Evolutionary conservation across 2,888 invertebrate genomes (phyloP).

Genomic region (Linyphia triangularis): DNA sequence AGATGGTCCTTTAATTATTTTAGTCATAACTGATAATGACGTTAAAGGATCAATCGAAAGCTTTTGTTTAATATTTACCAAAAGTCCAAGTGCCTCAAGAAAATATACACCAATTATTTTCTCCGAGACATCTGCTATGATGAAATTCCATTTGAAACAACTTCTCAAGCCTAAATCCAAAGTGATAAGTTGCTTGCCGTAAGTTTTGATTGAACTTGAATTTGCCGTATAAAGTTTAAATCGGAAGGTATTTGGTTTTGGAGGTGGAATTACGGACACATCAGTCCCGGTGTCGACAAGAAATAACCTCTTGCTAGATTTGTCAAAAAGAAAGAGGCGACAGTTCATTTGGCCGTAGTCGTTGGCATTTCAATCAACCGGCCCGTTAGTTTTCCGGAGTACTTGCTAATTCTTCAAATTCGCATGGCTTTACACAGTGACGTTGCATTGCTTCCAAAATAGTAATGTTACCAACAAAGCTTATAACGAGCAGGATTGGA

Average conservation of each 20-base stretch:
- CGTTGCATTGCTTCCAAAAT: too few species aligned
- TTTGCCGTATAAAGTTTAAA: neutral
- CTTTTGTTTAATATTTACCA: neutral
- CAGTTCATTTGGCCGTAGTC: too few species aligned
- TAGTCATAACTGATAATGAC: neutral
- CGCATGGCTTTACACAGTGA: too few species aligned
- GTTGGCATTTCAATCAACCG: neutral
- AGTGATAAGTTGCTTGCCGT: neutral
- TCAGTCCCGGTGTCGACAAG: neutral
- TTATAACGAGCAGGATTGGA: too few species aligned
- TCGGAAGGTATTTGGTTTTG: neutral
- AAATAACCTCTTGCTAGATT: neutral
- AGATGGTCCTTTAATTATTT: neutral
- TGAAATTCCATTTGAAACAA: constrained; percentile 1
- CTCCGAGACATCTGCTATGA: neutral
- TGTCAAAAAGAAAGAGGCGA: neutral
- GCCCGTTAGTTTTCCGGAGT: neutral
- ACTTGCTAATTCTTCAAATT: neutral
- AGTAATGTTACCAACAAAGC: too few species aligned
- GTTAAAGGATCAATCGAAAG: constrained; percentile 5
- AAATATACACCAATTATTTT: neutral
- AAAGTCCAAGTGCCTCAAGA: neutral
- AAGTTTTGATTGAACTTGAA: neutral
- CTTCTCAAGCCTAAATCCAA: neutral
- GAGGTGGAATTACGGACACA: neutral